Evolutionary conservation across 92 coral and sea anemone species (phyloP), one percentile per base, ranked within the genome.

Genomic region (Zoanthus sansibaricus): DNA sequence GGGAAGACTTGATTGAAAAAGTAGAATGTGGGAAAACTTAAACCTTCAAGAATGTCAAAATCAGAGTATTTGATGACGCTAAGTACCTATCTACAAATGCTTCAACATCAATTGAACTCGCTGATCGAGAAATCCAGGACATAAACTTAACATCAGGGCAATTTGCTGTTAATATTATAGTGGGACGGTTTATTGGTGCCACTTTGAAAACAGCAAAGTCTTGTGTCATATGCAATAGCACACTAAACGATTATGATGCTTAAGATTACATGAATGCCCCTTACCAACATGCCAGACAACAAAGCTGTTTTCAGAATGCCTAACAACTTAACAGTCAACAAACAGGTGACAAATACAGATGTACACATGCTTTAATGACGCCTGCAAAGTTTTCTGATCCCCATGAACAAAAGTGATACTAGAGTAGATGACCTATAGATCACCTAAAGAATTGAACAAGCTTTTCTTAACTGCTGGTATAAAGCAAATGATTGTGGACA

Each of bases 381-480:
- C 51, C 71, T 87, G 52, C 86, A 87, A 79, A 87, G 90, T 87
- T 87, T 78, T 51, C 89, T 86, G 30, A 56, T 56, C 33, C 69
- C 87, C 52, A 54, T 82, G 46, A 67, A 45, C 58, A 61, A 82
- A 82, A 37, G 54, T 66, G 86, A 82, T 58, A 82, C 73, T 72
- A 82, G 86, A 69, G 8, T 82, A 67, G 55, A 82, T 82, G 86
- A 82, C 76, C 71, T 82, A 82, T n/a, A n/a, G n/a, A n/a, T 72
- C 56, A 62, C 75, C 71, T 82, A 83, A 83, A 33, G 76, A 83
- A 83, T 83, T 69, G 87, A 72, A 83, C 66, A 75, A 83, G 77
- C 75, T 83, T 20, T 83, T 83, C 55, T 72, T 42, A 72, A 72
- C 77, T 72, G 75, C 67, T 47, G 77, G 87, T 48, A 68, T 16